A percentile compares a stretch with the other conserved stretches of the same genome.
These are phyloP conservation scores for Chirona hameri DNA, from an alignment of 2,888 invertebrate genomes.

Conservation along the genomic window DNA sequence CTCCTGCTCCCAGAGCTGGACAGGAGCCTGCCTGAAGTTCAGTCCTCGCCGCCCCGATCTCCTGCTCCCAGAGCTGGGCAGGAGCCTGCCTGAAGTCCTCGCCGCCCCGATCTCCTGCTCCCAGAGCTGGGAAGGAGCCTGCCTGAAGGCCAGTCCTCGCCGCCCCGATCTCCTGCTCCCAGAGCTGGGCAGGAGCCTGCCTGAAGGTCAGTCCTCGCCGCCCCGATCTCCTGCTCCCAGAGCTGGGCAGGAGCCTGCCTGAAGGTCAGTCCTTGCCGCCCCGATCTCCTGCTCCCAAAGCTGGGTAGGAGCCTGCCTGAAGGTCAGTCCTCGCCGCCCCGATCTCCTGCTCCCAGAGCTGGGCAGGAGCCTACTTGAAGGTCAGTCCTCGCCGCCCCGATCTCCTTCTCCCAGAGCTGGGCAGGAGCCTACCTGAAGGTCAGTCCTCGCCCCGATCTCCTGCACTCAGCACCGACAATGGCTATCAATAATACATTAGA, in stretches of 20 bases:
- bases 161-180: constrained; percentile 53
- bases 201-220: constrained; percentile 50
- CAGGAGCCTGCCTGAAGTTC: constrained; percentile 59
- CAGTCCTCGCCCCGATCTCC: constrained; percentile 33
- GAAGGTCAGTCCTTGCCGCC: constrained; percentile 47
- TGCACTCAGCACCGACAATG: no score
- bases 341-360: constrained; percentile 63
- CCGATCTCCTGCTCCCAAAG: constrained; percentile 59
- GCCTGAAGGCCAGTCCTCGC: constrained; percentile 51
- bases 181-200: constrained; percentile 64
- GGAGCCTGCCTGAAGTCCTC: constrained; percentile 58
- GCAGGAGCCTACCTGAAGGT: constrained; percentile 61
- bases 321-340: constrained; percentile 40
- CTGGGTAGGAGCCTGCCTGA: constrained; percentile 64
- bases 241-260: constrained; percentile 64
- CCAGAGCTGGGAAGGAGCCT: constrained; percentile 67
- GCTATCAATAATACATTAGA: no score
- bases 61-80: constrained; percentile 67
- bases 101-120: constrained; percentile 47
- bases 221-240: constrained; percentile 56
- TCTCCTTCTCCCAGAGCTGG: constrained; percentile 67
- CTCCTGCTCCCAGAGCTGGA: constrained; percentile 69
- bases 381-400: constrained; percentile 39
- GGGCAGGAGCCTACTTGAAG: constrained; percentile 62
- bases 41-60: constrained; percentile 32